These are phyloP conservation scores for Budorcas taxicolor DNA, from an alignment of 2,113 vertebrate species.

Conservation along the genomic window DNA sequence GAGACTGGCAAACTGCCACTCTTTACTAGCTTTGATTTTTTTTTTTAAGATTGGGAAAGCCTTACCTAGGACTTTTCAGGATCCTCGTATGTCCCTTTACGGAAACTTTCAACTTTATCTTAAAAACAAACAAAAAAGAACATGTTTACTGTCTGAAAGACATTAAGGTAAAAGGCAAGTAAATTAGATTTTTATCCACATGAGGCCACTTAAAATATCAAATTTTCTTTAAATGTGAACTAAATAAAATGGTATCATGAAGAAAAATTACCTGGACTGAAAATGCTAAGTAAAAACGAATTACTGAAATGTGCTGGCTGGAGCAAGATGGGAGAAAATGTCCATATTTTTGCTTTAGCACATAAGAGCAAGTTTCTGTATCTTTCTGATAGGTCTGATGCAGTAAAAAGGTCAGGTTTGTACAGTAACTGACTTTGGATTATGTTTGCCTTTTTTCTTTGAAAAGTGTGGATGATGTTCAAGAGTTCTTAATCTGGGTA, in stretches of 20 bases:
- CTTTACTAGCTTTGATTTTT: not conserved
- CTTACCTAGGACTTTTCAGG: not conserved
- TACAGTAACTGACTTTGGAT: not conserved
- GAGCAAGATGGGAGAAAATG: not conserved
- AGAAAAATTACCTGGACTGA: not conserved
- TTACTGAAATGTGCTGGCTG: not conserved
- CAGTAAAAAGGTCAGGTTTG: not conserved
- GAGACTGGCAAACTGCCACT: not conserved
- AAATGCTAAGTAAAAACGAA: slow-evolving; percentile 17
- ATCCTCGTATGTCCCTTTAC: not conserved
- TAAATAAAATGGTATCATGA: not conserved
- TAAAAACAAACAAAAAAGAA: not conserved
- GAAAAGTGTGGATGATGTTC: not conserved
- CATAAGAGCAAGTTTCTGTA: not conserved
- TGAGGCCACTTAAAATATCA: not conserved
- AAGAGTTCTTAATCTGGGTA: not conserved
- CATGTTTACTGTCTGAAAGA: not conserved
- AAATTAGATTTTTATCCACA: not conserved
- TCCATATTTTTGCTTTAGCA: not conserved
- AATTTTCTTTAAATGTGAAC: slow-evolving; percentile 14
- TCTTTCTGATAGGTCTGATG: not conserved
- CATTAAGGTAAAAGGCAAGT: not conserved
- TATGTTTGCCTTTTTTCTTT: not conserved
- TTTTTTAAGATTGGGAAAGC: not conserved
- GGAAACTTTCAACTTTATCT: not conserved